Percentiles rank a stretch among this genome's conserved stretches.
Evolutionary conservation across 2,113 vertebrate genomes (phyloP).

Genomic region (Peromyscus maniculatus): DNA sequence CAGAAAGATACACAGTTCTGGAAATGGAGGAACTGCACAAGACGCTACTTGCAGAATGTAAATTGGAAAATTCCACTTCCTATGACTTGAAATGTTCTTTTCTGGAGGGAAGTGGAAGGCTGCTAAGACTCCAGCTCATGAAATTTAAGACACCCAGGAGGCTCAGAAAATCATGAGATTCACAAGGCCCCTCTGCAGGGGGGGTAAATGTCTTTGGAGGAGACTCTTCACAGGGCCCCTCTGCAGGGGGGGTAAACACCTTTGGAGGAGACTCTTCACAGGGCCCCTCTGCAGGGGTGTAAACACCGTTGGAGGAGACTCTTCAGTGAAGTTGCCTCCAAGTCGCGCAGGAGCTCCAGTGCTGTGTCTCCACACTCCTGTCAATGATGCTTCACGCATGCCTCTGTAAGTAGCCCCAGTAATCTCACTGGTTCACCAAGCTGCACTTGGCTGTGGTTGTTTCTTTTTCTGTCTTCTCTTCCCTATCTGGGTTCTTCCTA

Average conservation of each 20-base stretch:
- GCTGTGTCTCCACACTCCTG: neutral
- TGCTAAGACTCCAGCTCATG: neutral
- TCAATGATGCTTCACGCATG: neutral
- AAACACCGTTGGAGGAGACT: too few relatives aligned
- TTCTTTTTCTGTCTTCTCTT: neutral
- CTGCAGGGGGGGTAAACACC: neutral
- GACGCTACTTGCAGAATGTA: neutral
- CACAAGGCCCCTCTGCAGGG: too few relatives aligned
- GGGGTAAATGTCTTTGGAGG: too few relatives aligned
- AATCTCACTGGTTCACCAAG: neutral
- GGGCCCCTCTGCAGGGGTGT: too few relatives aligned
- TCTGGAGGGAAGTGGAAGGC: neutral
- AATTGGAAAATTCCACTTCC: slow-evolving; percentile 3
- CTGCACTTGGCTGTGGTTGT: neutral
- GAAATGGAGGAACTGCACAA: neutral
- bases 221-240: too few relatives aligned
- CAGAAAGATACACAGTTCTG: neutral
- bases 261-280: neutral
- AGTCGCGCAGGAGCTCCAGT: neutral
- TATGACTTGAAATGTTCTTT: neutral
- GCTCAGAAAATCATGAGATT: neutral
- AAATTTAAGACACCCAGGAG: neutral
- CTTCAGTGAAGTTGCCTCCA: neutral
- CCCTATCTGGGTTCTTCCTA: too few relatives aligned
- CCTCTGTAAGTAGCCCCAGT: neutral